A percentile compares a stretch with the other conserved stretches of the same genome.
phyloP scores from a whole-genome alignment of 2,797 vertebrate species.

The Aldrovandia affinis region DNA sequence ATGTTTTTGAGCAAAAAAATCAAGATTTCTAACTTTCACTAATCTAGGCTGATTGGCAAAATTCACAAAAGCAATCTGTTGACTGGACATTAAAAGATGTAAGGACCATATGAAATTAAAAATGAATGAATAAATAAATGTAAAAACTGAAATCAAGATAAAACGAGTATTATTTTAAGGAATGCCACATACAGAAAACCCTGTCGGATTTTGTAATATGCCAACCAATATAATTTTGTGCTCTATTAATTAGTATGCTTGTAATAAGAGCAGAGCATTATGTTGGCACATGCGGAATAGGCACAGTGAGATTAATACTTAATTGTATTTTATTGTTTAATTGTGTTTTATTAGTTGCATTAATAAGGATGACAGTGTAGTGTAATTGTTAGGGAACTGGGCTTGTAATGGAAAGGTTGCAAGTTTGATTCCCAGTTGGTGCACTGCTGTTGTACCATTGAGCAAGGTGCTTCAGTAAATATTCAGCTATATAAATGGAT shows the following conservation, averaged over 20 bases:
- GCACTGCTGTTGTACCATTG: too few species aligned
- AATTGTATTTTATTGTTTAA: not conserved
- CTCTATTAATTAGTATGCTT: not conserved
- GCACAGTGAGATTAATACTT: not conserved
- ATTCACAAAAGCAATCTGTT: not conserved
- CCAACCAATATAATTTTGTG: not conserved
- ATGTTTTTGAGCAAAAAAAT: too few species aligned
- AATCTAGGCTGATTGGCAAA: too few species aligned
- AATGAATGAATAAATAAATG: not conserved
- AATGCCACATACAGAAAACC: not conserved
- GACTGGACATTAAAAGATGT: not conserved
- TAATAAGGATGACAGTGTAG: too few species aligned
- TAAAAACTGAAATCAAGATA: not conserved
- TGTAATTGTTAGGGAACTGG: too few species aligned
- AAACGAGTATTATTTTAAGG: not conserved
- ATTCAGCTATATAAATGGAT: too few species aligned
- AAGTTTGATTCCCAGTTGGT: too few species aligned
- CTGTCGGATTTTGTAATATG: too few species aligned
- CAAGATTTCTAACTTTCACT: too few species aligned
- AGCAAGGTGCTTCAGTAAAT: too few species aligned
- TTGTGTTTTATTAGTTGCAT: too few species aligned
- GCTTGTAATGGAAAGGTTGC: too few species aligned
- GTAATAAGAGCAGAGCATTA: not conserved
- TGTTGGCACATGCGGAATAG: not conserved
- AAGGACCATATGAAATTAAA: not conserved